Evolutionary conservation across 2,113 vertebrate species (phyloP).

Genomic region (Penelope pileata): DNA sequence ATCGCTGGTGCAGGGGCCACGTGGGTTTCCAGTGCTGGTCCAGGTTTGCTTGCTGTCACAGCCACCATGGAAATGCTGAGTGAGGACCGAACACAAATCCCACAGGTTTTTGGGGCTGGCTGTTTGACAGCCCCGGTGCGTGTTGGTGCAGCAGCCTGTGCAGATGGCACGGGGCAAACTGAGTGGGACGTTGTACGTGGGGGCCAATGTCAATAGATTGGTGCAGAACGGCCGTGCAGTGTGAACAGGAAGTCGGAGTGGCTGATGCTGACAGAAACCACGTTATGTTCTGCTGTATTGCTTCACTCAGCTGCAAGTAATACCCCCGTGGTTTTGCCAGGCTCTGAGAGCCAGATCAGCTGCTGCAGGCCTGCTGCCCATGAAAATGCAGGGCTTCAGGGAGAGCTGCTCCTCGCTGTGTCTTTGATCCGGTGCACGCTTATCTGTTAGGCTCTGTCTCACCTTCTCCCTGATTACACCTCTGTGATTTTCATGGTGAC

Average conservation of each 20-base stretch:
- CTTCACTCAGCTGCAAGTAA: slow-evolving; percentile 58
- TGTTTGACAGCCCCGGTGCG: not conserved
- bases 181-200: slow-evolving; percentile 31
- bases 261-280: slow-evolving; percentile 72
- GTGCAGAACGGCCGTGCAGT: not conserved
- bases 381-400: not conserved
- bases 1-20: not conserved
- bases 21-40: not conserved
- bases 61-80: not conserved
- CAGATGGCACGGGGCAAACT: not conserved
- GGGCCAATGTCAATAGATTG: slow-evolving; percentile 62
- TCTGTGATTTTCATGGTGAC: not conserved
- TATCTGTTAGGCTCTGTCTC: not conserved
- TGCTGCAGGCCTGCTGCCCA: not conserved
- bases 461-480: not conserved
- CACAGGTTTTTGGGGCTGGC: not conserved
- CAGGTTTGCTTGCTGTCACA: not conserved
- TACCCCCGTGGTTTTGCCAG: not conserved
- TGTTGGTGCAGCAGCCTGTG: not conserved
- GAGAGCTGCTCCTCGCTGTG: not conserved
- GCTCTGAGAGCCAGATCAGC: not conserved
- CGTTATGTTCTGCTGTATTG: slow-evolving; percentile 41
- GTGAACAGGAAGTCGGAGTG: slow-evolving; percentile 27
- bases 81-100: not conserved
- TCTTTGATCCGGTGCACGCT: not conserved